These are phyloP conservation scores for Apocheima hispidaria DNA, from an alignment of 2,888 invertebrate species.

Conservation along the genomic window DNA sequence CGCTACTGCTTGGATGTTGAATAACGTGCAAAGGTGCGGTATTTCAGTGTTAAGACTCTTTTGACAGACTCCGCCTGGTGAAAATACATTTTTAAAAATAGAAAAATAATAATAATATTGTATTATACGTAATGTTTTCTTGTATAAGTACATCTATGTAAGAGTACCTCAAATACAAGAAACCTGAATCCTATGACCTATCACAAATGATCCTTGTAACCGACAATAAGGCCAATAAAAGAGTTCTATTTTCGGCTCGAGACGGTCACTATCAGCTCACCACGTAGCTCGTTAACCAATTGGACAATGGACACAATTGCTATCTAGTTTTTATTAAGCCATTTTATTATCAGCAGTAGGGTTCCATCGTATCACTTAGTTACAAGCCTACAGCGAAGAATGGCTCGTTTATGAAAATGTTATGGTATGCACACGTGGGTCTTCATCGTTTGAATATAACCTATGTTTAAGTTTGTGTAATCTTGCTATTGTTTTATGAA, in stretches of 20 bases:
- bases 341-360: conserved; percentile 25
- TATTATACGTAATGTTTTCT: no score
- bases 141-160: conserved; percentile 1
- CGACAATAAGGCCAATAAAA: conserved; percentile 39
- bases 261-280: conserved; percentile 29
- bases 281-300: conserved; percentile 42
- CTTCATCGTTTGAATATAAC: not conserved
- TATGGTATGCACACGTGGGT: conserved; percentile 1
- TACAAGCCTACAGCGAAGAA: not conserved
- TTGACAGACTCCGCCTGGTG: no score
- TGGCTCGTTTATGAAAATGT: not conserved
- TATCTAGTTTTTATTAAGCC: conserved; percentile 38
- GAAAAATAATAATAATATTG: no score
- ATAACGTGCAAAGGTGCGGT: no score
- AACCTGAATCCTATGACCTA: conserved; percentile 30
- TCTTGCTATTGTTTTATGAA: no score
- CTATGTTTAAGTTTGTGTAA: not conserved
- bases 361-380: conserved; percentile 12
- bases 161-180: conserved; percentile 6
- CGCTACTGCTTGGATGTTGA: no score
- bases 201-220: conserved; percentile 22
- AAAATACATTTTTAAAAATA: no score
- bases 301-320: conserved; percentile 26
- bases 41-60: no score
- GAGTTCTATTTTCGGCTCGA: conserved; percentile 56